Base-by-base conservation (phyloP, 2,113 vertebrate genomes). In the Trinectes maculatus region DNA sequence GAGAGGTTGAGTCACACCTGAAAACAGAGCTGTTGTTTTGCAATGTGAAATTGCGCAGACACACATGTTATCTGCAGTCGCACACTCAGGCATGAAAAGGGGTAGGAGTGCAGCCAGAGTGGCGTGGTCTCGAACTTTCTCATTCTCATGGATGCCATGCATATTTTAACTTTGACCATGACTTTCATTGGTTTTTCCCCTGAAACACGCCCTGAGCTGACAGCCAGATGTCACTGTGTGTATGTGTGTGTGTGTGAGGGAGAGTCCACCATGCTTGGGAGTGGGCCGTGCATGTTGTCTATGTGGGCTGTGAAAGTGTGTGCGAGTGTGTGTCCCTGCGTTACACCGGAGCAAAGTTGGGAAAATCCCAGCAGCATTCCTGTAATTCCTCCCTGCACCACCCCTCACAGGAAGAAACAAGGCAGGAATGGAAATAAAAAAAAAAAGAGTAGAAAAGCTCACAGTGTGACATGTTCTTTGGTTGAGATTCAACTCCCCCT, bases 331-430 rank as follows among this genome's bases (percentile, higher is more conserved):
- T 80, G 75, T 77, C 33, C 8, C 36, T 70, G 51, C 6, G 22
- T 71, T 75, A 71, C 76, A 80, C 48, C 19, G 47, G 63, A 80
- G 68, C 43, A 71, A 85, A 85, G 74, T 82, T 80, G 80, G 87
- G 87, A 89, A 91, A 90, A 79, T 79, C 86, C 91, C 89, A 80
- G 77, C 82, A 88, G 62, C 91, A 92, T 92, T 91, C 90, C 80
- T 85, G 76, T 52, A 80, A 91, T 91, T 87, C 88, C 81, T 88
- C 52, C 29, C 67, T 55, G 79, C 85, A 81, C 83, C 85, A 85
- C 84, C 76, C 83, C 53, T 66, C 62, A 19, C 64, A 78, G 67
- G 62, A 70, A 75, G 82, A 85, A 77, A 72, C 54, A 65, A 72
- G 71, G 70, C 70, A 77, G 62, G 74, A 79, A 82, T 77, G 77